Conservation (phyloP, 2,113 vertebrate species). For the Anolis sagrei region DNA sequence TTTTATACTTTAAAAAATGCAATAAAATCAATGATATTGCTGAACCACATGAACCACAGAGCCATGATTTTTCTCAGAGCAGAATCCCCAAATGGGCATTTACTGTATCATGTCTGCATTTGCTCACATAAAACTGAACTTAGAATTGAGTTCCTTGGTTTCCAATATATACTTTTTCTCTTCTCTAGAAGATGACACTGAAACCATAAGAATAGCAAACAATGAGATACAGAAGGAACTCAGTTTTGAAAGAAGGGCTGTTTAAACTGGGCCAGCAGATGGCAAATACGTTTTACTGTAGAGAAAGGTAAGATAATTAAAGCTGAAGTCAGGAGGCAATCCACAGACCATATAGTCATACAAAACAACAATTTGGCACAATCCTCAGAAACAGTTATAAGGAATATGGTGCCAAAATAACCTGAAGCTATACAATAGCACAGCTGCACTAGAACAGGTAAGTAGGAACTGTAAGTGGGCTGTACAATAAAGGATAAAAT, state of each 20-base stretch:
- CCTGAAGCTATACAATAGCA: background rate
- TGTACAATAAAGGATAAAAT: conserved; percentile 2
- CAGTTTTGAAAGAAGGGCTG: conserved; percentile 36
- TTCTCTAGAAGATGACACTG: background rate
- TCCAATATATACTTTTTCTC: background rate
- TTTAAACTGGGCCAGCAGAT: conserved; percentile 32
- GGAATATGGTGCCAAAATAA: conserved; percentile 7
- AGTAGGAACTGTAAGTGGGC: background rate
- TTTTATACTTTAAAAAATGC: conserved; percentile 2
- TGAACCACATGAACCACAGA: background rate
- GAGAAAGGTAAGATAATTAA: conserved; percentile 52
- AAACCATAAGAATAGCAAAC: conserved; percentile 42
- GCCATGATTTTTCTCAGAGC: conserved; percentile 27
- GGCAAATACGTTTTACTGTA: conserved; percentile 26
- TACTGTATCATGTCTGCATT: conserved; percentile 14
- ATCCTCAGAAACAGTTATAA: conserved; percentile 42
- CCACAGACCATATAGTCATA: conserved; percentile 50
- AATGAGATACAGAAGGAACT: conserved; percentile 16
- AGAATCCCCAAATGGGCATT: conserved; percentile 13
- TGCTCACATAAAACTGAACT: background rate
- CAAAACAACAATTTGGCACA: conserved; percentile 39
- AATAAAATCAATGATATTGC: background rate
- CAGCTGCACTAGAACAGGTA: conserved; percentile 7
- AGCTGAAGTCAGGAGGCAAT: conserved; percentile 42
- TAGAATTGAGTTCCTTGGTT: conserved; percentile 9